Evolutionary conservation across 2,888 invertebrate species (phyloP).

Genomic region (Athalia circularis): DNA sequence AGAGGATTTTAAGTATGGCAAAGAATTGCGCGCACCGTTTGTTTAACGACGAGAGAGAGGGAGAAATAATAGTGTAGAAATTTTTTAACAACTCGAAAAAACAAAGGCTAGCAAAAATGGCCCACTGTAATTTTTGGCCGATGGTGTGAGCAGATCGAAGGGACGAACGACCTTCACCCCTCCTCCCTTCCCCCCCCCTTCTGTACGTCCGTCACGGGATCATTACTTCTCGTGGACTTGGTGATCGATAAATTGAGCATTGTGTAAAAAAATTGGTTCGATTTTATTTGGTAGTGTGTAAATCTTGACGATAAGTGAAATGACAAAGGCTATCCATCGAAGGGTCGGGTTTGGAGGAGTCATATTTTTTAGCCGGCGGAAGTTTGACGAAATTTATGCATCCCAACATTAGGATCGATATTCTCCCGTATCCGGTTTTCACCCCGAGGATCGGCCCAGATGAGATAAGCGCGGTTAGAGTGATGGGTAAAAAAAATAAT

Average conservation of each 20-base stretch:
- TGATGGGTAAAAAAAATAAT: not conserved
- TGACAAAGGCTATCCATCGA: too few species aligned
- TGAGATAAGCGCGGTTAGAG: not conserved
- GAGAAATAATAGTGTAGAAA: too few species aligned
- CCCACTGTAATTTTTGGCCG: not conserved
- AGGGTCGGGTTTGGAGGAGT: too few species aligned
- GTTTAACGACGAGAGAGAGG: too few species aligned
- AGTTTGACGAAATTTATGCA: not conserved
- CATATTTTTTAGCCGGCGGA: too few species aligned
- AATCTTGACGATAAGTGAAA: too few species aligned
- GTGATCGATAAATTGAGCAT: not conserved
- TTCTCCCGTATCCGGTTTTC: not conserved
- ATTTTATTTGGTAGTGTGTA: too few species aligned
- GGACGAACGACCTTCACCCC: conserved; percentile 9
- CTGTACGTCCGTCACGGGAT: not conserved
- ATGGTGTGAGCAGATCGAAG: not conserved
- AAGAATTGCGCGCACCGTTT: too few species aligned
- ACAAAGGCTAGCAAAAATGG: not conserved
- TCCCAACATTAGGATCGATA: conserved; percentile 3
- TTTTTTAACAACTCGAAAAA: not conserved
- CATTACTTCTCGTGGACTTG: not conserved
- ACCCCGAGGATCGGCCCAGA: not conserved
- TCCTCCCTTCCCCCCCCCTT: too few species aligned
- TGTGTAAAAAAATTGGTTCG: too few species aligned
- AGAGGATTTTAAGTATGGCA: too few species aligned